These are phyloP conservation scores for Caerostris extrusa DNA, from an alignment of 1,140 invertebrate species.

Conservation along the genomic window DNA sequence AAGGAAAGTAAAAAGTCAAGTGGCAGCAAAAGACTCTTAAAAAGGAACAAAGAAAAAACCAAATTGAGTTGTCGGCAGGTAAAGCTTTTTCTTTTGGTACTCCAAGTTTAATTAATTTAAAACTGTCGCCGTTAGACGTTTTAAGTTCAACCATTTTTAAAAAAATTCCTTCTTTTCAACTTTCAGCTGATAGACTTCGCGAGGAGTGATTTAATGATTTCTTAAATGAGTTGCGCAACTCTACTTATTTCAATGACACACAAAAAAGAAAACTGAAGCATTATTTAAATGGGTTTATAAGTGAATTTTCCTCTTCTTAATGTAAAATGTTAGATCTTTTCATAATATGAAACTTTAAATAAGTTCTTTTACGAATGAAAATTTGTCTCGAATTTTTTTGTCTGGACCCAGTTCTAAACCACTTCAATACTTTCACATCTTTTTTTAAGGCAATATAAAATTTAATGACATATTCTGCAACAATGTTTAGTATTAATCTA, in stretches of 20 bases:
- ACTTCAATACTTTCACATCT: no score
- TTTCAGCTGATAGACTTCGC: background rate
- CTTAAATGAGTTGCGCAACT: background rate
- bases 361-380: no score
- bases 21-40: constrained; percentile 21
- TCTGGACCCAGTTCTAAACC: no score
- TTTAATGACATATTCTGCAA: no score
- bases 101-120: constrained; percentile 36
- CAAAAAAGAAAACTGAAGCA: background rate
- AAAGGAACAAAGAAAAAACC: background rate
- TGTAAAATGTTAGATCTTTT: no score
- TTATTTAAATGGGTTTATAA: background rate
- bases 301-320: no score
- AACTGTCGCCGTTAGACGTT: constrained; percentile 16
- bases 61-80: constrained; percentile 38
- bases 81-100: constrained; percentile 20
- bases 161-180: background rate
- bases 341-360: no score
- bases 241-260: background rate
- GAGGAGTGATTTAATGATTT: background rate
- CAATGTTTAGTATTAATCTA: no score
- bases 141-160: background rate
- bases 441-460: no score
- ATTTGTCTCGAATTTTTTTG: no score
- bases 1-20: constrained; percentile 38